These are phyloP conservation scores for Oasisia sp. DNA, from an alignment of 2,888 invertebrate genomes.

Conservation along the genomic window DNA sequence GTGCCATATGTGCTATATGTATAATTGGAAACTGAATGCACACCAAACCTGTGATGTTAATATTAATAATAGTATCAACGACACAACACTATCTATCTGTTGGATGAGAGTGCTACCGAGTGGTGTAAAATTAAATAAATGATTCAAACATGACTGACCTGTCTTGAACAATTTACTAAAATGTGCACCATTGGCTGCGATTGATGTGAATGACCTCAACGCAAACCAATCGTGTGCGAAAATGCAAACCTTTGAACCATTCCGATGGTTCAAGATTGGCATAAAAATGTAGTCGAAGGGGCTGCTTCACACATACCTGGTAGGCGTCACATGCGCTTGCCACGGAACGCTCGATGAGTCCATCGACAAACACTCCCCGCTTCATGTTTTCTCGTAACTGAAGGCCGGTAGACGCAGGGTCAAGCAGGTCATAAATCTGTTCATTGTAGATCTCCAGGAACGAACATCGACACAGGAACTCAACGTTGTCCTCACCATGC, in stretches of 20 bases:
- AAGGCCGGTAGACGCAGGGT: constrained; percentile 51
- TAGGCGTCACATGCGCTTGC: constrained; percentile 58
- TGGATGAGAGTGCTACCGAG: background rate
- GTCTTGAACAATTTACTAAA: too few relatives aligned
- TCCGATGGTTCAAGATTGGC: too few relatives aligned
- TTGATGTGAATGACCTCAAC: too few relatives aligned
- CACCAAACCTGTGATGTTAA: background rate
- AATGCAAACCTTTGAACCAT: too few relatives aligned
- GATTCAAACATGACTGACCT: too few relatives aligned
- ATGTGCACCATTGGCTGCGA: too few relatives aligned
- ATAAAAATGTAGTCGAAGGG: too few relatives aligned
- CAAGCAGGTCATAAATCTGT: constrained; percentile 64
- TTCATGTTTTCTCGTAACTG: constrained; percentile 62
- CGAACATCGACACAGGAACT: constrained; percentile 60
- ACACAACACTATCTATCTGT: too few relatives aligned
- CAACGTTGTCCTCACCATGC: constrained; percentile 57
- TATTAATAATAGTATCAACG: background rate
- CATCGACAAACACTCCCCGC: constrained; percentile 60
- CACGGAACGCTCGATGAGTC: constrained; percentile 56
- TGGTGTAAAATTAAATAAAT: background rate
- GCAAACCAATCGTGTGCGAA: too few relatives aligned
- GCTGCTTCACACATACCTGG: constrained; percentile 45
- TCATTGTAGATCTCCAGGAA: constrained; percentile 68
- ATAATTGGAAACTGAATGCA: background rate
- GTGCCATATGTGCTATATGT: too few relatives aligned